Percentiles rank a stretch among this genome's conserved stretches.
These are phyloP conservation scores for Lasiurus cinereus DNA, from an alignment of 2,113 vertebrate genomes.

Conservation along the genomic window DNA sequence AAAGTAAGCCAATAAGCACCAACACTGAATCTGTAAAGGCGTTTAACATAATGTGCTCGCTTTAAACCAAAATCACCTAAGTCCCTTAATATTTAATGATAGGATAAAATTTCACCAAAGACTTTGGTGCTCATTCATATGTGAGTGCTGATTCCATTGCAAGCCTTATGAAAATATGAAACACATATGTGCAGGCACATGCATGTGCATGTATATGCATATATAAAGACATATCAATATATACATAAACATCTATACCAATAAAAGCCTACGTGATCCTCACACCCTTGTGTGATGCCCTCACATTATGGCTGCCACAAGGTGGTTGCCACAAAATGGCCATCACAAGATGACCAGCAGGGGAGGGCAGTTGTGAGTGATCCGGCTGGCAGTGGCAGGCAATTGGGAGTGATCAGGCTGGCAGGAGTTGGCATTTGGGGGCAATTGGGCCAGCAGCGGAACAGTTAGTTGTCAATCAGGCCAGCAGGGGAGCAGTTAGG, in stretches of 20 bases:
- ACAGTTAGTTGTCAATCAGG: too few relatives aligned
- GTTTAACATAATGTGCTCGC: constrained; percentile 56
- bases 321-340: too few relatives aligned
- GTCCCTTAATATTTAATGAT: background rate
- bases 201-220: background rate
- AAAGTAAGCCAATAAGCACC: background rate
- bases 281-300: too few relatives aligned
- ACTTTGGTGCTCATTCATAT: background rate
- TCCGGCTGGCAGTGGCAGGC: too few relatives aligned
- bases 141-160: background rate
- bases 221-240: background rate
- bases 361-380: too few relatives aligned
- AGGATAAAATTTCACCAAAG: background rate
- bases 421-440: too few relatives aligned
- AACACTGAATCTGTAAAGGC: background rate
- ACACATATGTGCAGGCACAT: background rate
- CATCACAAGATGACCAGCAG: too few relatives aligned
- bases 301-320: too few relatives aligned
- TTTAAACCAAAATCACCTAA: background rate
- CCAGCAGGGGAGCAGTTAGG: too few relatives aligned
- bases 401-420: too few relatives aligned
- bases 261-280: too few relatives aligned
- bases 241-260: background rate
- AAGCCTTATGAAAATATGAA: background rate
- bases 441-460: too few relatives aligned